Evolutionary conservation across 2,888 invertebrate genomes (phyloP), one percentile per base, ranked within the genome.

Genomic region (Amblyjoppa proteus): DNA sequence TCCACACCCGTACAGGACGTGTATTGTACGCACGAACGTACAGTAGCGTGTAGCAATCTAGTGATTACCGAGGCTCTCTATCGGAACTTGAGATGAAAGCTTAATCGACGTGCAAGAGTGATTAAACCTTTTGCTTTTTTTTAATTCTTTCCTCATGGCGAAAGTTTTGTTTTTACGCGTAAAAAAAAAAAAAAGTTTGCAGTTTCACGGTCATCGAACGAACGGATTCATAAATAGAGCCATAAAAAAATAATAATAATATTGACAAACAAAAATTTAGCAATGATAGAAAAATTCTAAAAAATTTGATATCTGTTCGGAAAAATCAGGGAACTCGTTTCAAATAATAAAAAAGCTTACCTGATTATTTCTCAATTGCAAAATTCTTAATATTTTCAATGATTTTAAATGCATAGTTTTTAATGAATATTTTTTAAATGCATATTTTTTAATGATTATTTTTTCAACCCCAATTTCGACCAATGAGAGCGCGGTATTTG

Each of bases 21-120:
- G 38, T 71, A 61, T 76, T 84, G 81, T 84, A 38, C 38, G 68
- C 53, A 31, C 5, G 64, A 64, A 5, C 7, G 31, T 64, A 64
- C 34, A 34, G 31, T 34, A 34, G 64, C 34, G 31, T 64, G 34
- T 64, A 31, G 1, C 64, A 31, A 64, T 64, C 34, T 31, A 64
- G 4, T 64, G 64, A 64, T 64, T 64, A 64, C n/a, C 64, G 64
- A 64, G 5, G 5, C 31, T 64, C 34, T 34, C 6, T 31, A 34
- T 64, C 64, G 34, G 16, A 34, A 34, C 16, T 64, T n/a, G 64
- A 34, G 34, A 64, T 31, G 64, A 64, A 64, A 16, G 31, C 31
- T 5, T 34, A 7, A 16, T 64, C n/a, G 34, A 64, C 34, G 16
- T 11, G 2, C n/a, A 34, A 64, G 31, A 34, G 34, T 64, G 0